Evolutionary conservation across 1,140 invertebrate genomes (phyloP), one percentile per base, ranked within the genome.

Genomic region (Homarus americanus): DNA sequence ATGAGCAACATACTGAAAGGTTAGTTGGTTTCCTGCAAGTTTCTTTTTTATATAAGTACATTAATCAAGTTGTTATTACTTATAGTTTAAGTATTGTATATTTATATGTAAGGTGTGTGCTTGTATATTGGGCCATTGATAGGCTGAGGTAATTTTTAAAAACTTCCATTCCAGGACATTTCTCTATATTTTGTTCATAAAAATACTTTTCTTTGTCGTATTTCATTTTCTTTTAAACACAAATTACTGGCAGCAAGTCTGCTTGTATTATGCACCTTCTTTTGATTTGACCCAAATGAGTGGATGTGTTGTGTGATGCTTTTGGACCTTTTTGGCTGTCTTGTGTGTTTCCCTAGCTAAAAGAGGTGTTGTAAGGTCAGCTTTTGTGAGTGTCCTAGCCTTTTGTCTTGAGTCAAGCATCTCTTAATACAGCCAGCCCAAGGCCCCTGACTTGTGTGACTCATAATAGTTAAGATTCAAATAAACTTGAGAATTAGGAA

Each of bases 1-100:
- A 90, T 90, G 88, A 90, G 88, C 88, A 90, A 90, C 88, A 90
- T 90, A 58, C 69, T 90, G 2, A 90, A 90, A 90, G 88, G 88
- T 90, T 75, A 90, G 88, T 89, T 73, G 66, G 78, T 82, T 75
- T 44, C 40, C 38, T 63, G 32, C 34, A 40, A 49, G 38, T 87
- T 34, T 87, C 36, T 63, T 82, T 38, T 63, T 5, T 38, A 20
- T 82, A 53, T 63, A 24, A 82, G 44, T 58, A 32, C 7, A 63
- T 9, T 12, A 44, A 28, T 44, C 20, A 58, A 24, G 41, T 9
- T 82, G 17, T 58, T 58, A 10, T 58, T 2, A 28, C 3, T 82
- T 5, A 7, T 41, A 15, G 32, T 82, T 58, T 34, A 34, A 28
- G 34, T 12, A 15, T 10, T 78, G 17, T 58, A 53, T 58, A 15